These are phyloP conservation scores for Podarcis raffonei DNA, from an alignment of 2,113 vertebrate species.

Conservation along the genomic window DNA sequence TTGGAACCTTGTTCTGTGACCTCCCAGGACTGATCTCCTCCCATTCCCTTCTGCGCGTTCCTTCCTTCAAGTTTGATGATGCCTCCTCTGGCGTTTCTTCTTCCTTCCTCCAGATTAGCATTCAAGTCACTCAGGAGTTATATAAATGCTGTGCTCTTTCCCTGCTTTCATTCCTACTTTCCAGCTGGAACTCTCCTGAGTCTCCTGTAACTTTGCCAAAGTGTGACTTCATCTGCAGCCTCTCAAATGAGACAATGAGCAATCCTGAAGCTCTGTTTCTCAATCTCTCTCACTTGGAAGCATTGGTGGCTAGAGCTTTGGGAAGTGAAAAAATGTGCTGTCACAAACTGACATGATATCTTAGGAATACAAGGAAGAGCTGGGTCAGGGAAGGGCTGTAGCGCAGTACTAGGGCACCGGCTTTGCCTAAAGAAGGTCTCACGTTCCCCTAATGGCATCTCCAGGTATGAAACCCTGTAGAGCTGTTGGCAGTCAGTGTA, in stretches of 20 bases:
- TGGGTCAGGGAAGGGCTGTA: too few relatives aligned
- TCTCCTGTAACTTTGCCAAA: neutral
- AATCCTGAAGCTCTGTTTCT: neutral
- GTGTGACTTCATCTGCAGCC: neutral
- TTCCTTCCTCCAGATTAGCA: neutral
- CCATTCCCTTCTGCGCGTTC: neutral
- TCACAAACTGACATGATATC: too few relatives aligned
- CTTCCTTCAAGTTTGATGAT: neutral
- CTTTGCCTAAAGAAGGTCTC: too few relatives aligned
- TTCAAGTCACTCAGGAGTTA: neutral
- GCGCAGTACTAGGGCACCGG: too few relatives aligned
- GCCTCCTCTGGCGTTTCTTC: neutral
- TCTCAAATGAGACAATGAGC: rapidly evolving
- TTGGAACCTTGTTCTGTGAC: neutral
- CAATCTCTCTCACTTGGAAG: neutral
- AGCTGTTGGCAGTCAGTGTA: too few relatives aligned
- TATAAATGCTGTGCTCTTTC: neutral
- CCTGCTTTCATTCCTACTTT: neutral
- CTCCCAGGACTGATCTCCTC: neutral
- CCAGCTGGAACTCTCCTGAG: constrained; percentile 10
- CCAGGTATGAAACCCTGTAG: too few relatives aligned
- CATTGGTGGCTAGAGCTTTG: neutral
- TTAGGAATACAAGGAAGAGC: too few relatives aligned
- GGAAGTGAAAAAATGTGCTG: neutral
- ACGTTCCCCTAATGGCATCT: too few relatives aligned